Conservation (phyloP, 1,140 invertebrate species). For the Adelges cooleyi region DNA sequence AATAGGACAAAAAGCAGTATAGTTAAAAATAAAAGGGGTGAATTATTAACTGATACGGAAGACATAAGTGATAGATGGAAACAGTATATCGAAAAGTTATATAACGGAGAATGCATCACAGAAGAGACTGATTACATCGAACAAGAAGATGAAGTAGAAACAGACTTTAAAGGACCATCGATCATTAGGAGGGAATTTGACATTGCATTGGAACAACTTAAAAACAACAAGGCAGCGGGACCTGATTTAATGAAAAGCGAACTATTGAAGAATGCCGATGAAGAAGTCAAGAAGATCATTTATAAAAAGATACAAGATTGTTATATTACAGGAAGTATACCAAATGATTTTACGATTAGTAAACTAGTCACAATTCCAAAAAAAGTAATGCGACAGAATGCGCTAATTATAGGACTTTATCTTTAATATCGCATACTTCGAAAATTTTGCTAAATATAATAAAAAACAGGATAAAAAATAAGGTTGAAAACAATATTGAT, state of each 20-base stretch:
- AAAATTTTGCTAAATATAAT: slow-evolving; percentile 7
- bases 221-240: neutral
- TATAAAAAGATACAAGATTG: slow-evolving; percentile 1
- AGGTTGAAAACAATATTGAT: neutral
- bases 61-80: too few relatives aligned
- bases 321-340: neutral
- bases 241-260: neutral
- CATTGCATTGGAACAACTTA: neutral
- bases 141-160: neutral
- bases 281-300: neutral
- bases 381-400: neutral
- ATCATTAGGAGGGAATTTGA: slow-evolving; percentile 4
- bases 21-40: too few relatives aligned
- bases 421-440: neutral
- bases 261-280: neutral
- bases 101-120: too few relatives aligned
- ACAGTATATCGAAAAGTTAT: too few relatives aligned
- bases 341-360: neutral
- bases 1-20: too few relatives aligned
- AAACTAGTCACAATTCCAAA: slow-evolving; percentile 1
- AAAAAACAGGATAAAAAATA: neutral
- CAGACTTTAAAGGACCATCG: neutral
- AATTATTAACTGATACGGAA: too few relatives aligned
- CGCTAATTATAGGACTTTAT: slow-evolving; percentile 6
- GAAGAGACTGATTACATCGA: too few relatives aligned